Evolutionary conservation across 2,888 invertebrate species (phyloP), one percentile per base, ranked within the genome.

Genomic region (Andrena trimmerana): DNA sequence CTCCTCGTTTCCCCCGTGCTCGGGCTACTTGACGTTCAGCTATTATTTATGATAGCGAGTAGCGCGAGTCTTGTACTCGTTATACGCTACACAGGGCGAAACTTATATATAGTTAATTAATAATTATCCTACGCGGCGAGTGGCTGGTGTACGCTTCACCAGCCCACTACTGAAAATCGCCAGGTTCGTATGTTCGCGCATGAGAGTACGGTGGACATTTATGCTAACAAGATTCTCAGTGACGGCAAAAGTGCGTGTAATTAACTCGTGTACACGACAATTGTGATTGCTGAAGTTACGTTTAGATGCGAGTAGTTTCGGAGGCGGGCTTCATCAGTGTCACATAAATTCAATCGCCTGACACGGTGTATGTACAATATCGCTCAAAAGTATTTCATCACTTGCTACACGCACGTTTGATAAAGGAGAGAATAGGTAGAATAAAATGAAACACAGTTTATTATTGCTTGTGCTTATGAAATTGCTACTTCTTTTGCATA

Each of bases 101-200:
- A 76, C 82, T 76, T 81, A 83, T 86, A 87, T 73, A 76, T 73
- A 81, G 83, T 86, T 91, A 90, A 91, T 91, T 89, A 88, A 82
- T 85, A 88, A 91, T 88, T 88, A 88, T 70, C 82, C 80, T 87
- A 80, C 81, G 76, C 80, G 78, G 54, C 72, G 68, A 57, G 60
- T 10, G 33, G 69, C 62, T 50, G 79, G 57, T 24, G 62, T 36
- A 50, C 60, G 78, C 57, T 60, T 67, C 63, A 16, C 66, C 50
- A 42, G 42, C 13, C 65, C 67, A 78, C 59, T 75, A 57, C 65
- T 57, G 59, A 42, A 81, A 85, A 81, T 78, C 66, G 36, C 60
- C 54, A 50, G 29, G 68, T 63, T 29, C 31, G 31, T 33, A 8
- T 52, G 27, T 16, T 60, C 50, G 8, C 27, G 27, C 27, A 24